Base-by-base conservation (phyloP, 37 sponge, comb jelly and placozoan species). In the Geodia barretti region DNA sequence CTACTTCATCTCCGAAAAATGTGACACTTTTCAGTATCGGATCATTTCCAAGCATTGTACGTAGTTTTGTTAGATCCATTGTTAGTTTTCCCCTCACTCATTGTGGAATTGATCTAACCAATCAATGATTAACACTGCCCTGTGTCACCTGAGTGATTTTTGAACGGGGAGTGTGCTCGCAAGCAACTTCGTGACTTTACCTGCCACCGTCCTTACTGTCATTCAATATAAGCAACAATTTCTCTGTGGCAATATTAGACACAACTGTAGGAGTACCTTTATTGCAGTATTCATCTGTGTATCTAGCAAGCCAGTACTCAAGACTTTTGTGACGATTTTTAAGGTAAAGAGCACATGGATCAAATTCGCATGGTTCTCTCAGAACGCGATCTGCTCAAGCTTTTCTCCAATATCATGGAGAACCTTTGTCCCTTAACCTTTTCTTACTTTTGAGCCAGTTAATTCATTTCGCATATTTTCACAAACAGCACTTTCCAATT, bases 201-300 rank as follows among this genome's bases (percentile, higher is more conserved):
- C 7, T 17, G 54, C 54, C 7, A 7, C 14, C 54, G 7, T 47
- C 54, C 14, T 47, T 7, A 47, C 54, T 47, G 14, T 7, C 54
- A n/a, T 47, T 14, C 7, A 47, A 7, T 14, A 47, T 47, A 47
- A 47, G 7, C 54, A 47, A 47, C 54, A 47, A 47, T 47, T 47
- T 47, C 14, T 47, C 54, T 17, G 54, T 47, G 7, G 54, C 54
- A 47, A 47, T 47, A 7, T 47, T 47, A 47, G 54, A 47, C 7
- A 47, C 14, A 7, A 7, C 14, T 47, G 54, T 47, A 17, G 54
- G 54, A 47, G 11, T 14, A 47, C 54, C 54, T 17, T 73, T 9
- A 11, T 30, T 24, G 24, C 74, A 73, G 37, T 73, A 26, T 9
- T 73, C 26, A 7, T 42, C 37, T 43, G 74, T 73, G 74, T 73